phyloP scores from a whole-genome alignment of 2,797 vertebrate genomes.

The Loriculus beryllinus region DNA sequence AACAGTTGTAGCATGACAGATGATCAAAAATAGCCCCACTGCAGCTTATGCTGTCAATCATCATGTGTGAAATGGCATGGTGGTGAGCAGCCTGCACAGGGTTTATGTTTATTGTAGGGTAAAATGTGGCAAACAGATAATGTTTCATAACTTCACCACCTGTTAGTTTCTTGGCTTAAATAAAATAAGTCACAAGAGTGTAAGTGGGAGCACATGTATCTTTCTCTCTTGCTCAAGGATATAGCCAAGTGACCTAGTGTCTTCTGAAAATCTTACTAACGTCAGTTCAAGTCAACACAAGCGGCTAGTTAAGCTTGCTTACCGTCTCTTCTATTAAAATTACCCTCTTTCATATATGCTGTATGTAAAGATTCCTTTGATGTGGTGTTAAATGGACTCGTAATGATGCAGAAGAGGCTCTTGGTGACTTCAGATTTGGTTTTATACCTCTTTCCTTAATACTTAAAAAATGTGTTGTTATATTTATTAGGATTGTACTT shows the following conservation, averaged over 20 bases:
- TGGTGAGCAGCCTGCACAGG: constrained; percentile 59
- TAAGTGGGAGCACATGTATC: constrained; percentile 41
- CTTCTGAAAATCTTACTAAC: constrained; percentile 49
- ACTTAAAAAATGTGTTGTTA: not conserved
- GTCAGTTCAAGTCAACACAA: not conserved
- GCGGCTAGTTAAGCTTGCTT: not conserved
- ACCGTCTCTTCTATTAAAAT: constrained; percentile 25
- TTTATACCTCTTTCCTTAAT: not conserved
- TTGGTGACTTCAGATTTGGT: not conserved
- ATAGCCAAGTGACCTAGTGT: constrained; percentile 44
- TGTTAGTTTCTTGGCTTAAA: constrained; percentile 72
- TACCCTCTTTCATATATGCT: not conserved
- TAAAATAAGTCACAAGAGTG: constrained; percentile 58
- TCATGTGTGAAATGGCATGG: constrained; percentile 71
- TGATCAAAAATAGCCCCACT: constrained; percentile 82
- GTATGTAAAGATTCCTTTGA: not conserved
- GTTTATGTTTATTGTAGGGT: constrained; percentile 68
- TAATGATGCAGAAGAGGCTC: not conserved
- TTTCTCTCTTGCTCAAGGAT: constrained; percentile 45
- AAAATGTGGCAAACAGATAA: constrained; percentile 62
- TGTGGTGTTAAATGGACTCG: not conserved
- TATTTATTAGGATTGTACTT: not conserved
- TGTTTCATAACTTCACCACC: constrained; percentile 72
- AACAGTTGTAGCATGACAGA: constrained; percentile 79
- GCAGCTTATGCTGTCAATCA: constrained; percentile 83